phyloP scores from a whole-genome alignment of 2,113 vertebrate species.

The Panthera tigris region DNA sequence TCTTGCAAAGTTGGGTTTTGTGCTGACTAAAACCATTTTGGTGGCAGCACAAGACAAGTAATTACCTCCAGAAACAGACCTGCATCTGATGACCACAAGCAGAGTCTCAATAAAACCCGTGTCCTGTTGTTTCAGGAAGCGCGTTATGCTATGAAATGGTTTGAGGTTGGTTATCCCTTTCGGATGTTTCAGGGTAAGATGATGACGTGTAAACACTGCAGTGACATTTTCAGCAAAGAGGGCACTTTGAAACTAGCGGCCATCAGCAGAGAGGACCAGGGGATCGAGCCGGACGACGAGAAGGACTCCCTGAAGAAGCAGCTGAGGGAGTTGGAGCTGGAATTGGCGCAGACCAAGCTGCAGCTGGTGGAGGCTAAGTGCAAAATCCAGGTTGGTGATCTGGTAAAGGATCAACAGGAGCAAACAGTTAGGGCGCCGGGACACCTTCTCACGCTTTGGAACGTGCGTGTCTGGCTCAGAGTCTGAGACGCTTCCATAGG shows the following conservation, averaged over 20 bases:
- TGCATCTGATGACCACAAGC: background rate
- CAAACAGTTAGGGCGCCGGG: background rate
- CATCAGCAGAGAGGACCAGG: slow-evolving; percentile 82
- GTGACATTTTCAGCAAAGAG: slow-evolving; percentile 94
- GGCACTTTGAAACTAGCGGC: slow-evolving; percentile 88
- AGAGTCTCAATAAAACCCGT: background rate
- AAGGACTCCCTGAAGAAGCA: slow-evolving; percentile 96
- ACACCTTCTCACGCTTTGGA: background rate
- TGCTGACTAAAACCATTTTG: background rate
- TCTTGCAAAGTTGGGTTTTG: background rate
- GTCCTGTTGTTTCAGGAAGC: background rate
- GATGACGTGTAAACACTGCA: slow-evolving; percentile 95
- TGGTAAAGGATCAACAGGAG: background rate
- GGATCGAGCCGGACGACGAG: slow-evolving; percentile 91
- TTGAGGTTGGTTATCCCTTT: slow-evolving; percentile 59
- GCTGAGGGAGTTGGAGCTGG: slow-evolving; percentile 97
- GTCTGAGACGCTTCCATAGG: no score
- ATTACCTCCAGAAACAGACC: background rate
- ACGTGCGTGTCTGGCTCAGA: background rate
- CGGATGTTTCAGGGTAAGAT: slow-evolving; percentile 91
- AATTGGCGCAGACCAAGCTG: slow-evolving; percentile 99
- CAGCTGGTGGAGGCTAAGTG: slow-evolving; percentile 99
- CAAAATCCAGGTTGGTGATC: slow-evolving; percentile 94
- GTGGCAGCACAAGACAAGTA: background rate
- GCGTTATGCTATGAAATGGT: background rate